Evolutionary conservation across 2,888 invertebrate genomes (phyloP).

Genomic region (Terebella lapidaria): DNA sequence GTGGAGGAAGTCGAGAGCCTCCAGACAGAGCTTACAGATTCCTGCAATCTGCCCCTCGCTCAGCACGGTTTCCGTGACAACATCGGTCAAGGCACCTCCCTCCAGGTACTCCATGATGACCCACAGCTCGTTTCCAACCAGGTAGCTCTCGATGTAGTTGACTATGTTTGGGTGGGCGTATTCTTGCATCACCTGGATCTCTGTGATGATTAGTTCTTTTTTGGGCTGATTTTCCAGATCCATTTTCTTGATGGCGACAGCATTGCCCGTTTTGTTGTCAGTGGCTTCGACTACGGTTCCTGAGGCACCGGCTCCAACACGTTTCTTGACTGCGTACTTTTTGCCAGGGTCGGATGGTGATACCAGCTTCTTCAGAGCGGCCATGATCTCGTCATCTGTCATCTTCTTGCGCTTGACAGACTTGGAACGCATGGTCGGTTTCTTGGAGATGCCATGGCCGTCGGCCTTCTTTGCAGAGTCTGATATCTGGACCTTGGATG

Average conservation of each 20-base stretch:
- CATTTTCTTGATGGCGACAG: conserved; percentile 99
- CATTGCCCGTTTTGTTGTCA: conserved; percentile 95
- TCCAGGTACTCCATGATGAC: conserved; percentile 99
- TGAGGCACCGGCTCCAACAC: conserved; percentile 89
- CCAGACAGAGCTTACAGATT: conserved; percentile 77
- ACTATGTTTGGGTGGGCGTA: conserved; percentile 95
- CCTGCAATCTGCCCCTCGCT: conserved; percentile 99
- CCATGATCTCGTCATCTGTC: conserved; percentile 62
- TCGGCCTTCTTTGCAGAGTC: neutral
- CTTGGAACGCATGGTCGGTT: conserved; percentile 6
- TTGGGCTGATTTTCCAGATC: conserved; percentile 97
- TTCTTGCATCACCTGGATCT: conserved; percentile 76
- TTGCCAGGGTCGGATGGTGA: conserved; percentile 70
- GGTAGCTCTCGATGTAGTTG: conserved; percentile 96
- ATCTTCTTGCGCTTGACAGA: conserved; percentile 65
- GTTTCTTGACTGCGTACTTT: conserved; percentile 74
- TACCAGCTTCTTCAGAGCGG: conserved; percentile 77
- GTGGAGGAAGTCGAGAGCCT: conserved; percentile 97
- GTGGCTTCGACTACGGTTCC: conserved; percentile 97
- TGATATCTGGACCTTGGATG: neutral
- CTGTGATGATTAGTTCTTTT: conserved; percentile 98
- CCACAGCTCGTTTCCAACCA: conserved; percentile 66
- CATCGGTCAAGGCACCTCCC: conserved; percentile 98
- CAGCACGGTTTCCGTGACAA: conserved; percentile 99
- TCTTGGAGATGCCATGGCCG: neutral